Evolutionary conservation across 2,888 invertebrate species (phyloP).

Genomic region (Aleiodes testaceus): DNA sequence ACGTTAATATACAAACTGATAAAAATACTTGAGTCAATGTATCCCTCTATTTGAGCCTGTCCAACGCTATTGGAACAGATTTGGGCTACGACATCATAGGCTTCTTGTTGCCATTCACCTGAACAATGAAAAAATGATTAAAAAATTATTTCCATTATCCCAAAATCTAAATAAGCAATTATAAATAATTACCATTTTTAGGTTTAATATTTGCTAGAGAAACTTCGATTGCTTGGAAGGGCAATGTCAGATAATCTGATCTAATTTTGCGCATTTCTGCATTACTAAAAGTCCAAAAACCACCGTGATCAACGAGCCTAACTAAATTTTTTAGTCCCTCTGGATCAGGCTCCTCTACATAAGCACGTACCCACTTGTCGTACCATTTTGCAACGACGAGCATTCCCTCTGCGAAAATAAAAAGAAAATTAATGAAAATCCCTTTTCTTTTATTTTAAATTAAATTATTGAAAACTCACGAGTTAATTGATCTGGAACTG

Average conservation of each 20-base stretch:
- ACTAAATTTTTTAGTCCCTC: conserved; percentile 85
- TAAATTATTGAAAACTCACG: conserved; percentile 74
- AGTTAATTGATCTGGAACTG: conserved; percentile 85
- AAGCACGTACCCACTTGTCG: conserved; percentile 81
- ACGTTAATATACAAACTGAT: conserved; percentile 87
- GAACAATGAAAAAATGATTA: conserved; percentile 42
- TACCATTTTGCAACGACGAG: conserved; percentile 91
- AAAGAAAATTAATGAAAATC: too few relatives aligned
- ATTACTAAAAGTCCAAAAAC: conserved; percentile 87
- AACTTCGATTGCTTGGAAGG: conserved; percentile 98
- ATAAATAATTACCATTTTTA: conserved; percentile 78
- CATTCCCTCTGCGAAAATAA: conserved; percentile 80
- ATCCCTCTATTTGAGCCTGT: conserved; percentile 91
- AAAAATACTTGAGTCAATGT: conserved; percentile 85
- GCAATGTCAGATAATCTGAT: conserved; percentile 93
- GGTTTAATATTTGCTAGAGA: conserved; percentile 92
- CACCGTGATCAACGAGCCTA: conserved; percentile 96
- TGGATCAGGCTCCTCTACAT: conserved; percentile 74
- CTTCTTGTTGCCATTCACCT: conserved; percentile 84
- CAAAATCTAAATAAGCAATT: not conserved
- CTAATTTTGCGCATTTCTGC: conserved; percentile 91
- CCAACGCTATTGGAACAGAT: conserved; percentile 88
- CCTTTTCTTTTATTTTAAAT: not conserved
- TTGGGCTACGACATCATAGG: conserved; percentile 84
- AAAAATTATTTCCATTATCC: conserved; percentile 72